phyloP scores from a whole-genome alignment of 2,113 vertebrate genomes.

The Syngnathoides biaculeatus region DNA sequence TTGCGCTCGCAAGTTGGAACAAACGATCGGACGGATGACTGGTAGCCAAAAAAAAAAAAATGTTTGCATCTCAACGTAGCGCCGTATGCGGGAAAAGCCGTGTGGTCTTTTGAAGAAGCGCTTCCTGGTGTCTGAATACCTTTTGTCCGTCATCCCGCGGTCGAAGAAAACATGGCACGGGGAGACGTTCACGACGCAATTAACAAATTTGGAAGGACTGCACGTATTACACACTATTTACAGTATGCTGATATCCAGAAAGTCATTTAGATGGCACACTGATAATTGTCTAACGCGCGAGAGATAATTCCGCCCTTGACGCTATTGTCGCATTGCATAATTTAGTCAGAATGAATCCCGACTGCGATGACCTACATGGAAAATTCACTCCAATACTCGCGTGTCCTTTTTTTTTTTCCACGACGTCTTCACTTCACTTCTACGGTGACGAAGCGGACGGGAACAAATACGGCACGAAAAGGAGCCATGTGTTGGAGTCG shows the following conservation, averaged over 20 bases:
- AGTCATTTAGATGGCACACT: slow-evolving; percentile 34
- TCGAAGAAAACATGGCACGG: neutral
- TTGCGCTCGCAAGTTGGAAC: too few species aligned
- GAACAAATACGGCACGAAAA: slow-evolving; percentile 7
- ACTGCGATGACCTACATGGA: neutral
- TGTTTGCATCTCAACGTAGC: too few species aligned
- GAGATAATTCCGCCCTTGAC: slow-evolving; percentile 17
- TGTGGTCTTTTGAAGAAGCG: neutral
- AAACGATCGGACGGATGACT: too few species aligned
- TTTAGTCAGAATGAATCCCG: slow-evolving; percentile 18
- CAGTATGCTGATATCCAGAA: neutral
- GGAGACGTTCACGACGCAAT: neutral
- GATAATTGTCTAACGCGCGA: slow-evolving; percentile 28
- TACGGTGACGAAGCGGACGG: neutral
- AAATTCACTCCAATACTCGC: neutral
- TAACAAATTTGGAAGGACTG: neutral
- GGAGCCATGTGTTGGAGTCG: slow-evolving; percentile 13
- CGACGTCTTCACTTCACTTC: neutral
- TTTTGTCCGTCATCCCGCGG: neutral
- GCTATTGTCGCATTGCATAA: slow-evolving; percentile 27
- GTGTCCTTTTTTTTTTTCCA: neutral
- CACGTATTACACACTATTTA: too few species aligned
- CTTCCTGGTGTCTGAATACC: neutral
- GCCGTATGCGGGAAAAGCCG: neutral
- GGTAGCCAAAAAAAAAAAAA: too few species aligned